Evolutionary conservation across 2,888 invertebrate genomes (phyloP).

Genomic region (Tiliacea aurago): DNA sequence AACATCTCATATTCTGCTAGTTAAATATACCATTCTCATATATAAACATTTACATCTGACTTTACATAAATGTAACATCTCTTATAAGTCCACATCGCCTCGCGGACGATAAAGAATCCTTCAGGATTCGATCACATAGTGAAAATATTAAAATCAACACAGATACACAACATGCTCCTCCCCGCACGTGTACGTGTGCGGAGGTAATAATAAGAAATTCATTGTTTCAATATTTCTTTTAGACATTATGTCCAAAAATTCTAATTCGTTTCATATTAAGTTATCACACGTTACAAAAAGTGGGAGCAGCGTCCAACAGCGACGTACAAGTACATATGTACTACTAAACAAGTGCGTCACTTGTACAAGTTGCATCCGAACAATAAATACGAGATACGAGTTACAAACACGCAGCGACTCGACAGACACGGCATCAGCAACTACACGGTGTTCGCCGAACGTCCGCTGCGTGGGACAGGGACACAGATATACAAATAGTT

Average conservation of each 20-base stretch:
- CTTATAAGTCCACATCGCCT: constrained; percentile 44
- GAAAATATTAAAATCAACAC: constrained; percentile 59
- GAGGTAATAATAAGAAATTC: constrained; percentile 58
- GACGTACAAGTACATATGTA: constrained; percentile 52
- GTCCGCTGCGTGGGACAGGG: constrained; percentile 17
- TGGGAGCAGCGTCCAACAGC: constrained; percentile 51
- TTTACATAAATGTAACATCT: constrained; percentile 53
- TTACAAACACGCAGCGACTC: constrained; percentile 18
- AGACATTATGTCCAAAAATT: constrained; percentile 53
- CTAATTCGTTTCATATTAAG: constrained; percentile 68
- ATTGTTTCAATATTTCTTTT: constrained; percentile 57
- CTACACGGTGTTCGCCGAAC: too few relatives aligned
- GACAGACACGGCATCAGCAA: neutral
- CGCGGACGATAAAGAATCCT: constrained; percentile 45
- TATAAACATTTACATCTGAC: constrained; percentile 65
- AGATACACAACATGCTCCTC: constrained; percentile 55
- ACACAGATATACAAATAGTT: constrained; percentile 64
- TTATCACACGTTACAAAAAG: constrained; percentile 67
- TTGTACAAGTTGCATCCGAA: constrained; percentile 29
- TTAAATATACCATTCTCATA: constrained; percentile 61
- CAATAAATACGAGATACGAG: constrained; percentile 33
- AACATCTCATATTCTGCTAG: constrained; percentile 59
- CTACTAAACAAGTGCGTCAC: constrained; percentile 37
- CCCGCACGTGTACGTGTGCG: constrained; percentile 48
- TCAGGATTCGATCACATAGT: constrained; percentile 59